A percentile compares a stretch with the other conserved stretches of the same genome.
phyloP scores from a whole-genome alignment of 2,888 invertebrate genomes.

The Morinoia aosen region DNA sequence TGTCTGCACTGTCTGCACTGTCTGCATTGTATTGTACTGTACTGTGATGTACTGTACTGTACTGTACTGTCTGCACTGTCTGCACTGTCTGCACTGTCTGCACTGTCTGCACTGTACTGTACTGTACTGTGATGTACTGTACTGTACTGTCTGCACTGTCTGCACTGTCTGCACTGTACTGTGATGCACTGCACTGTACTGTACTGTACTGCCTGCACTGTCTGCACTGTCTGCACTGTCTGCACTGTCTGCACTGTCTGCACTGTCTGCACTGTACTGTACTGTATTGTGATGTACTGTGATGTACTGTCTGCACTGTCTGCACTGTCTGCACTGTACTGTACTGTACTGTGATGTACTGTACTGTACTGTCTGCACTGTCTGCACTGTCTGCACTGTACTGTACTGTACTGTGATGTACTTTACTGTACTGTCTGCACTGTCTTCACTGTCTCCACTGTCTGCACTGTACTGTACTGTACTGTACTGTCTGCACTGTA shows the following conservation, averaged over 20 bases:
- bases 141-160: not conserved
- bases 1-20: too few relatives aligned
- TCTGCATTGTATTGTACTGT: too few relatives aligned
- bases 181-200: not conserved
- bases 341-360: too few relatives aligned
- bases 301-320: not conserved
- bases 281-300: constrained; percentile 24
- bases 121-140: not conserved
- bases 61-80: too few relatives aligned
- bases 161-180: not conserved
- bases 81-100: too few relatives aligned
- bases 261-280: constrained; percentile 48
- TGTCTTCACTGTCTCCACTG: not conserved
- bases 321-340: too few relatives aligned
- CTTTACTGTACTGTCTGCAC: not conserved
- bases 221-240: not conserved
- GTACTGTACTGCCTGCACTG: not conserved
- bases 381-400: too few relatives aligned
- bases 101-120: not conserved
- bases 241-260: constrained; percentile 7
- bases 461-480: too few relatives aligned
- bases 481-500: not conserved
- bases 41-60: too few relatives aligned
- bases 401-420: too few relatives aligned
- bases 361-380: too few relatives aligned